These are phyloP conservation scores for Pantherophis alleghaniensis DNA, from an alignment of 2,797 vertebrate species.

Conservation along the genomic window DNA sequence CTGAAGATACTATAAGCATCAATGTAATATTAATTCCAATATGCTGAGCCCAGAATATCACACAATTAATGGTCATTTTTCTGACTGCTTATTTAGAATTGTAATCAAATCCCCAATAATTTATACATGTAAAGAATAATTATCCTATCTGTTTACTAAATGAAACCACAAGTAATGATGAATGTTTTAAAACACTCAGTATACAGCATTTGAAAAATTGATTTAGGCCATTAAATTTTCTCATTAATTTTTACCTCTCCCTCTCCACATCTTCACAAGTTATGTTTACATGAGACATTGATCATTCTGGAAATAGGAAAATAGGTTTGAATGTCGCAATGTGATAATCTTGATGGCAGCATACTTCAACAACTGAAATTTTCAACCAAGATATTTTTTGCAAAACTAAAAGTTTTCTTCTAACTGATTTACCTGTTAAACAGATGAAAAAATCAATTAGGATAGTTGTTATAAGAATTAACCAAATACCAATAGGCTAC, in stretches of 20 bases:
- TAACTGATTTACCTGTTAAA: conserved; percentile 50
- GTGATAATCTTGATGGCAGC: neutral
- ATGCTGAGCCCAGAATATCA: neutral
- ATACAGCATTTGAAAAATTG: neutral
- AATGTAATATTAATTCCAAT: neutral
- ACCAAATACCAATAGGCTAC: neutral
- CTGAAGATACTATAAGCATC: conserved; percentile 32
- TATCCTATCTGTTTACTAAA: neutral
- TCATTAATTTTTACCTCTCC: conserved; percentile 19
- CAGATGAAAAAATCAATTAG: conserved; percentile 26
- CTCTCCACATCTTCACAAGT: neutral
- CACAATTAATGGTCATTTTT: neutral
- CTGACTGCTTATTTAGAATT: neutral
- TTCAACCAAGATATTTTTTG: conserved; percentile 9
- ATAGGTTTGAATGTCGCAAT: neutral
- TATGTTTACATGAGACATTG: conserved; percentile 3
- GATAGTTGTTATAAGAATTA: neutral
- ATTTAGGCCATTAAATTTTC: conserved; percentile 5
- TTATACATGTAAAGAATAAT: neutral
- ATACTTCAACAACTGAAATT: conserved; percentile 2
- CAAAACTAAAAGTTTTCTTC: conserved; percentile 32
- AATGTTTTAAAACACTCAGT: neutral
- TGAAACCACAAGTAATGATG: conserved; percentile 12
- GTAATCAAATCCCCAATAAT: neutral
- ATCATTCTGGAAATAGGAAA: conserved; percentile 5